These are phyloP conservation scores for Andrena haemorrhoa DNA, from an alignment of 2,888 invertebrate genomes.

Conservation along the genomic window DNA sequence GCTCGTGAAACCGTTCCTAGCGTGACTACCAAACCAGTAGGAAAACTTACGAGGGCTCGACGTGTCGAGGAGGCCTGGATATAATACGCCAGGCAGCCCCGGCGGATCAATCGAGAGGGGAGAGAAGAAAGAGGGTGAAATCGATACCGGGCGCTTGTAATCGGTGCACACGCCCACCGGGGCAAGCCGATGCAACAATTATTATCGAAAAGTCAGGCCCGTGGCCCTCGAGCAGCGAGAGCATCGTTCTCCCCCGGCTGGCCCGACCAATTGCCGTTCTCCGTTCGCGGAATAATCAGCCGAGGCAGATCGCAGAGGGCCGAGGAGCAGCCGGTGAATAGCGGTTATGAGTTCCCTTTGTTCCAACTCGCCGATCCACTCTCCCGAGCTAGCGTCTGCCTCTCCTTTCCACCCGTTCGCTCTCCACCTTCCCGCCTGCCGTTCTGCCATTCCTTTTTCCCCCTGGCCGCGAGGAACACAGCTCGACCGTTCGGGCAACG, in stretches of 20 bases:
- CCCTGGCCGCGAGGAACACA: slow-evolving; percentile 6
- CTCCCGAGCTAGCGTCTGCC: not conserved
- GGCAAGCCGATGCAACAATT: slow-evolving; percentile 48
- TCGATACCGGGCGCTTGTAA: slow-evolving; percentile 35
- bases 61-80: no score
- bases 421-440: not conserved
- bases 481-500: slow-evolving; percentile 13
- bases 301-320: slow-evolving; percentile 56
- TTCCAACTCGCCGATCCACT: slow-evolving; percentile 70
- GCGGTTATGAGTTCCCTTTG: slow-evolving; percentile 73
- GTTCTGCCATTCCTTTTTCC: not conserved
- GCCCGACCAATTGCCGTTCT: slow-evolving; percentile 53
- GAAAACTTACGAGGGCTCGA: no score
- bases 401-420: slow-evolving; percentile 1
- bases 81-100: no score
- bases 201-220: slow-evolving; percentile 44
- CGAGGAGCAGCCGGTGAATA: slow-evolving; percentile 62
- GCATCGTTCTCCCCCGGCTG: slow-evolving; percentile 15
- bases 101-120: not conserved
- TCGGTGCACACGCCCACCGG: slow-evolving; percentile 48
- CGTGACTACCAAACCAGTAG: not conserved
- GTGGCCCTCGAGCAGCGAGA: slow-evolving; percentile 33
- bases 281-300: slow-evolving; percentile 62
- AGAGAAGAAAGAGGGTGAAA: slow-evolving; percentile 36
- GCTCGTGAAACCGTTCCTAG: not conserved